Evolutionary conservation across 2,888 invertebrate species (phyloP), one percentile per base, ranked within the genome.

Genomic region (Megamerina dolium): DNA sequence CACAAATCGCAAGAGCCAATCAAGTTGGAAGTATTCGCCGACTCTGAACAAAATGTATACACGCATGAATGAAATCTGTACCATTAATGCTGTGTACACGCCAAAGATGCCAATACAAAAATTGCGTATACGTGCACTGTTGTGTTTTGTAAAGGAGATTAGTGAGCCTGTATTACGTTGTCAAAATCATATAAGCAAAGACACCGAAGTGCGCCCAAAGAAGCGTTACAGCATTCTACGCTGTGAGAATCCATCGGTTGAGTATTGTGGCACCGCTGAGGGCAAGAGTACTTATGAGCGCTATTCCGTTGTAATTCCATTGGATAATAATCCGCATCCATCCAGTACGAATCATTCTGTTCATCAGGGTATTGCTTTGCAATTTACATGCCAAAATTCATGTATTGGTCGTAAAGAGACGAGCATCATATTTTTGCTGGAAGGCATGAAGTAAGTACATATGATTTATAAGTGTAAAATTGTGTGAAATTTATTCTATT

Each of bases 351-450:
- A 56, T 9, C 63, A 62, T 36, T 49, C 55, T 2, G 49, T 63
- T 3, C 61, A 63, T 4, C 69, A 72, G 45, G 63, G 66, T 2
- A 70, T 83, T 47, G 76, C 80, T 37, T 82, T 80, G 48, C 75
- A 78, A 55, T 87, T 87, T 60, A 77, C 79, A 45, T 87, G 87
- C 58, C 82, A 84, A 57, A 83, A 83, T 45, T 83, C 83, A 4
- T 87, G 87, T 59, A 76, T 77, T 12, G 85, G 85, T 0, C 82
- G 86, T 69, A 83, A 83, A 61, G 74, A 82, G 2, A 78, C 85
- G 1, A 79, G 82, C 49, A 66, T 84, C 0, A 69, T 85, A 8
- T 83, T 84, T 54, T 79, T 81, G 0, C 58, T 85, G n/a, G 84
- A 85, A 59, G 72, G 74, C 51, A 52, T 56, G 2, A 50, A 57